Conservation (phyloP, 2,113 vertebrate species). For the human region GRCh38 chr14:58938001-58938500, state of each 20-base stretch:
- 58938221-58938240: not conserved
- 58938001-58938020: too few species aligned
- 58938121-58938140: not conserved
- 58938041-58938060: not conserved
- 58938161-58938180: not conserved
- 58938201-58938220: not conserved
- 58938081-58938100: not conserved
- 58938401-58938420: not conserved
- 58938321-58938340: not conserved
- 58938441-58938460: not conserved
- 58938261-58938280: not conserved
- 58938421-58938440: not conserved
- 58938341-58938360: not conserved
- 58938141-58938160: not conserved
- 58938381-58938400: not conserved
- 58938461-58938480: not conserved
- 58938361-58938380: not conserved
- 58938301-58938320: not conserved
- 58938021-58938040: not conserved
- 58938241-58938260: not conserved
- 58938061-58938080: not conserved
- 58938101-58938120: not conserved
- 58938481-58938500: not conserved
- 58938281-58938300: not conserved
- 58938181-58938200: not conserved